Evolutionary conservation across 2,888 invertebrate genomes (phyloP).

Genomic region (Steinernema carpocapsae): DNA sequence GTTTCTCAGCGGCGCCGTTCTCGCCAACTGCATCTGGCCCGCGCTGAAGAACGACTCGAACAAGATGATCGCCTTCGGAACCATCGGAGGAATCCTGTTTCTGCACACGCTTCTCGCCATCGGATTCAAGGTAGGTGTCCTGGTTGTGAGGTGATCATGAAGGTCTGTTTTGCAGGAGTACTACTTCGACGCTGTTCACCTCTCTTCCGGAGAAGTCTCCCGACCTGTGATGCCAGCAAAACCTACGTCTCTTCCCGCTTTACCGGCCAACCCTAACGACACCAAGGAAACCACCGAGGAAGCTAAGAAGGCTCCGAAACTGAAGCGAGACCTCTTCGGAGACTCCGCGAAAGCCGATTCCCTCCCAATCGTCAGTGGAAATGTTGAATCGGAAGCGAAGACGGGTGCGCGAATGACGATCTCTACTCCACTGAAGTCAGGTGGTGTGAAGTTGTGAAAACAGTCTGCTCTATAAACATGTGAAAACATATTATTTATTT

Average conservation of each 20-base stretch:
- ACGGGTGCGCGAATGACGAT: too few species aligned
- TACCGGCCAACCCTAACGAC: neutral
- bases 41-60: slow-evolving; percentile 74
- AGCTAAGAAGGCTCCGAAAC: neutral
- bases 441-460: too few species aligned
- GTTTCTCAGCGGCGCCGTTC: slow-evolving; percentile 82
- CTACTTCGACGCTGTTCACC: slow-evolving; percentile 55
- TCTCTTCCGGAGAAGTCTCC: neutral
- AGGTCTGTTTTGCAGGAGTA: slow-evolving; percentile 49
- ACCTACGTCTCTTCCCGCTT: neutral
- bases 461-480: too few species aligned
- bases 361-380: too few species aligned
- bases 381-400: too few species aligned
- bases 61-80: slow-evolving; percentile 74
- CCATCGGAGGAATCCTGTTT: slow-evolving; percentile 77
- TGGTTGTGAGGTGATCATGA: neutral
- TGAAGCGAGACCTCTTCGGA: too few species aligned
- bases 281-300: neutral
- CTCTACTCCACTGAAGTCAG: too few species aligned
- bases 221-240: neutral
- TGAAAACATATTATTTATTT: too few species aligned
- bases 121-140: slow-evolving; percentile 78
- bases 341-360: too few species aligned
- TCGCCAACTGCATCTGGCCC: slow-evolving; percentile 83
- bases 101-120: slow-evolving; percentile 83